Evolutionary conservation across 2,113 vertebrate genomes (phyloP).

Genomic region (Epinephelus moara): DNA sequence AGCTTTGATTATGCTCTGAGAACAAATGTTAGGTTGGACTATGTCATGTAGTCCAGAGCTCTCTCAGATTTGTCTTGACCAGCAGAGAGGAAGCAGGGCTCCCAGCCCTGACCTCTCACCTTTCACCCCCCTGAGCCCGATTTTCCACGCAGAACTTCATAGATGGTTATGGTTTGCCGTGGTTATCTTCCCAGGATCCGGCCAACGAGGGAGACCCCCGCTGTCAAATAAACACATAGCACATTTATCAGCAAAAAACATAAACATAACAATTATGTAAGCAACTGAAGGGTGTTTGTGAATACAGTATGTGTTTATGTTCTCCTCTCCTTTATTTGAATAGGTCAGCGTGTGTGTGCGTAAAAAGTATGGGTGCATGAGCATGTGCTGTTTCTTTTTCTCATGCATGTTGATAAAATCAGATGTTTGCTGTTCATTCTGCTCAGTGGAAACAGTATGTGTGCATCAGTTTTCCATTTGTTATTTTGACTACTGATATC

Average conservation of each 20-base stretch:
- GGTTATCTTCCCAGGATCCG: conserved; percentile 76
- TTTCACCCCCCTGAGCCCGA: conserved; percentile 52
- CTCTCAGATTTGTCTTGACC: conserved; percentile 47
- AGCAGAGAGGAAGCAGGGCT: conserved; percentile 66
- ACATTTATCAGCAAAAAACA: conserved; percentile 67
- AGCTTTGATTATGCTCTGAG: conserved; percentile 44
- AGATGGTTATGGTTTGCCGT: conserved; percentile 37
- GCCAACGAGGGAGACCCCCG: conserved; percentile 28
- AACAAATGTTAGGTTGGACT: conserved; percentile 30
- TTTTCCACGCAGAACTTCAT: conserved; percentile 69
- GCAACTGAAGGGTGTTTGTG: conserved; percentile 28
- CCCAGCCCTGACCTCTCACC: conserved; percentile 60
- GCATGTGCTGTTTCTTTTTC: not conserved
- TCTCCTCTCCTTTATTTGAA: conserved; percentile 9
- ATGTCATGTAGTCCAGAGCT: conserved; percentile 37
- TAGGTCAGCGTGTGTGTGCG: not conserved
- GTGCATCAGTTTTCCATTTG: not conserved
- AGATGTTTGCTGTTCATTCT: not conserved
- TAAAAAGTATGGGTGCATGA: not conserved
- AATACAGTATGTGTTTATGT: conserved; percentile 30
- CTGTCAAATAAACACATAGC: conserved; percentile 69
- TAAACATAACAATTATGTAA: conserved; percentile 66
- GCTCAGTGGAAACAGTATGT: not conserved
- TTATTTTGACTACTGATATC: not conserved
- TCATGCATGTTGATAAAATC: conserved; percentile 13